Percentiles rank a stretch among this genome's conserved stretches.
phyloP scores from a whole-genome alignment of 2,113 vertebrate genomes.

The Callocephalon fimbriatum region DNA sequence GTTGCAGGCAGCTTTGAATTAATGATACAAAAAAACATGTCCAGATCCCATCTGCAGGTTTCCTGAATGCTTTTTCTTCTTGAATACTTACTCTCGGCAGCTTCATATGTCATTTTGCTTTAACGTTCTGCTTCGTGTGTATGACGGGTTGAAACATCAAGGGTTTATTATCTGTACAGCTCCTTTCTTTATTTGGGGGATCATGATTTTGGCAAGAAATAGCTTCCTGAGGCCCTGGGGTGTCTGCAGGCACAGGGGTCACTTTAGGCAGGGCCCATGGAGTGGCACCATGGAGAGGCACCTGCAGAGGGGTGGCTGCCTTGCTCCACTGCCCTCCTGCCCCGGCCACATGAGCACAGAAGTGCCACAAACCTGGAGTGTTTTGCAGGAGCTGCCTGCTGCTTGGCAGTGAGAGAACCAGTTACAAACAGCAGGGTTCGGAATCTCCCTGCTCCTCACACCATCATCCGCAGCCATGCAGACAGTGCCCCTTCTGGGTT shows the following conservation, averaged over 20 bases:
- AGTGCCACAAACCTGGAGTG: neutral
- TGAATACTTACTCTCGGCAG: neutral
- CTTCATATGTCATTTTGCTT: neutral
- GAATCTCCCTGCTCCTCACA: neutral
- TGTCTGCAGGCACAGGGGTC: neutral
- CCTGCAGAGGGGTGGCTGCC: rapidly evolving
- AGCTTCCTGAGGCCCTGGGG: neutral
- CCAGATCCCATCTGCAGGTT: neutral
- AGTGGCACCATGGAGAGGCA: neutral
- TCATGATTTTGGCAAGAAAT: neutral
- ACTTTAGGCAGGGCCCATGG: neutral
- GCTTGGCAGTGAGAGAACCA: rapidly evolving
- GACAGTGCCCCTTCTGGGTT: neutral
- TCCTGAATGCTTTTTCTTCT: neutral
- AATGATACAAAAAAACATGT: neutral
- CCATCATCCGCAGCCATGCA: rapidly evolving
- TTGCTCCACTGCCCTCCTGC: neutral
- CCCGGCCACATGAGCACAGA: neutral
- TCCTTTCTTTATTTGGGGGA: neutral
- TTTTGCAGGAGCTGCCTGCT: neutral
- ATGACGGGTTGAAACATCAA: neutral
- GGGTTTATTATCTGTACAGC: neutral
- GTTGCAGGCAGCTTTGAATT: neutral
- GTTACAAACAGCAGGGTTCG: neutral
- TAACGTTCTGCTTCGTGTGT: neutral